Evolutionary conservation across 2,113 vertebrate genomes (phyloP).

Genomic region (Trematocara nigrifrons): DNA sequence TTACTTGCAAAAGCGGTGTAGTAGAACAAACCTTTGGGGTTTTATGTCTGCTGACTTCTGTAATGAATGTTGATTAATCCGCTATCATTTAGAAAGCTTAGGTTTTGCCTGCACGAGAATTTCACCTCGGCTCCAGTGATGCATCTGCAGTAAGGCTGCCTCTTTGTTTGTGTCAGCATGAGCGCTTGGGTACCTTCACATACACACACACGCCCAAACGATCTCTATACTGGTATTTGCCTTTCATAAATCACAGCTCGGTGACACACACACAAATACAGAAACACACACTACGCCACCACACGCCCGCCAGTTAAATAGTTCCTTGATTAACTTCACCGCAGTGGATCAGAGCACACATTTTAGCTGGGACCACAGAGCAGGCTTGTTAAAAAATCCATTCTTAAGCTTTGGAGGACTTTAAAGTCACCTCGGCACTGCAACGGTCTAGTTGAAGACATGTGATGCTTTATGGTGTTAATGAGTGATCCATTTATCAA

Average conservation of each 20-base stretch:
- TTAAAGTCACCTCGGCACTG: not conserved
- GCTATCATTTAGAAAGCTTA: not conserved
- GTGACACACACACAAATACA: conserved; percentile 20
- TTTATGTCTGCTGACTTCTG: conserved; percentile 12
- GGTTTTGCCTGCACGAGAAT: conserved; percentile 21
- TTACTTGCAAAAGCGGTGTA: conserved; percentile 33
- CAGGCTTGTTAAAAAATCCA: not conserved
- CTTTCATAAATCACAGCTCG: conserved; percentile 63
- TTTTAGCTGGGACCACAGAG: conserved; percentile 16
- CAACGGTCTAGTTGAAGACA: not conserved
- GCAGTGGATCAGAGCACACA: conserved; percentile 29
- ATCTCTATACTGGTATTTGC: conserved; percentile 52
- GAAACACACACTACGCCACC: conserved; percentile 2
- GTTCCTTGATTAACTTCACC: conserved; percentile 56
- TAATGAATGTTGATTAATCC: conserved; percentile 47
- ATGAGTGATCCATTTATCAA: conserved; percentile 12
- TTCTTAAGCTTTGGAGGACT: not conserved
- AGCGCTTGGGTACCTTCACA: not conserved
- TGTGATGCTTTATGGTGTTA: not conserved
- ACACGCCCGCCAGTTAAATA: conserved; percentile 44
- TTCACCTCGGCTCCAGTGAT: conserved; percentile 22
- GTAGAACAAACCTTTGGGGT: conserved; percentile 13
- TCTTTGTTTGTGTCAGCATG: conserved; percentile 59
- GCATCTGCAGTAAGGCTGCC: conserved; percentile 2
- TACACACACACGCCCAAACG: not conserved